phyloP scores from a whole-genome alignment of 2,797 vertebrate genomes.

The Melanotaenia trifasciata region DNA sequence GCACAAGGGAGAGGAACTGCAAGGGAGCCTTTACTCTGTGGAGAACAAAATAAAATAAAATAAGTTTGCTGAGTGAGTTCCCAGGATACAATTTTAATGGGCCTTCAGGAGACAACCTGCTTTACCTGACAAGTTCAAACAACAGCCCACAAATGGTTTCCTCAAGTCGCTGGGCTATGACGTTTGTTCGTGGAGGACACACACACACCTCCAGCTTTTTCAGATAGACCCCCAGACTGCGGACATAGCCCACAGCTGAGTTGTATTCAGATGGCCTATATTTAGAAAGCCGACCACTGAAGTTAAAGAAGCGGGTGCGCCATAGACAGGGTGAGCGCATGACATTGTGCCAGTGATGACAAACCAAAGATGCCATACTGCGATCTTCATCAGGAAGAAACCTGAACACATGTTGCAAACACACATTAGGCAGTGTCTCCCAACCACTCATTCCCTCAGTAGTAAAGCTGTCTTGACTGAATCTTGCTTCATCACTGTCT shows the following conservation, averaged over 20 bases:
- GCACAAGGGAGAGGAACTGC: slow-evolving; percentile 66
- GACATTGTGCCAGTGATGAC: slow-evolving; percentile 75
- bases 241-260: slow-evolving; percentile 73
- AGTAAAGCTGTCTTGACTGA: neutral
- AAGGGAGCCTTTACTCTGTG: slow-evolving; percentile 72
- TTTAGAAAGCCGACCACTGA: slow-evolving; percentile 67
- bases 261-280: slow-evolving; percentile 48
- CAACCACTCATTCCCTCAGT: slow-evolving; percentile 33
- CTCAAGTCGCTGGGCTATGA: slow-evolving; percentile 73
- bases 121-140: slow-evolving; percentile 52
- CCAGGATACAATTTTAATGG: neutral
- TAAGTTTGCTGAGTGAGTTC: neutral
- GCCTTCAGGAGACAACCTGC: neutral
- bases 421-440: slow-evolving; percentile 77
- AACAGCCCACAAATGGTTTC: slow-evolving; percentile 69
- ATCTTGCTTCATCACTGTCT: neutral
- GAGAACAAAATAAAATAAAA: slow-evolving; percentile 30
- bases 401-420: slow-evolving; percentile 76
- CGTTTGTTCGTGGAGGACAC: slow-evolving; percentile 49
- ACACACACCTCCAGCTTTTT: slow-evolving; percentile 79
- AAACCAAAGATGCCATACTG: slow-evolving; percentile 75
- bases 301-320: slow-evolving; percentile 76
- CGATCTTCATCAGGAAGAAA: slow-evolving; percentile 78
- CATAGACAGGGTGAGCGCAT: slow-evolving; percentile 82
- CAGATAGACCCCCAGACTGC: slow-evolving; percentile 76